phyloP scores from a whole-genome alignment of 2,888 invertebrate species.

The Protophormia terraenovae region DNA sequence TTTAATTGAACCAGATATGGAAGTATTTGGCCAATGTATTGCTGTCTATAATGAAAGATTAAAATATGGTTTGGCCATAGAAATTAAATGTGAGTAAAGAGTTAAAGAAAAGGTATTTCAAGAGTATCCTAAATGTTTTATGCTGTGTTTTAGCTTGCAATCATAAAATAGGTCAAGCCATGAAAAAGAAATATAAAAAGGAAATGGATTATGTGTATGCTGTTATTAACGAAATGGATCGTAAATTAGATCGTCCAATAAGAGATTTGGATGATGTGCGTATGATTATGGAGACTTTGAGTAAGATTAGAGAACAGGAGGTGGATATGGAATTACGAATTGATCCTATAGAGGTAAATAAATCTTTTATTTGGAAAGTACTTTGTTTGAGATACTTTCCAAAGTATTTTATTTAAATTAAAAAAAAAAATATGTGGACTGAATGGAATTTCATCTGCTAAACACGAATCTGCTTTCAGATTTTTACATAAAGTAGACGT shows the following conservation, averaged over 20 bases:
- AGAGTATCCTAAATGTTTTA: neutral
- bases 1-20: slow-evolving; percentile 87
- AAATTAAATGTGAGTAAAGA: slow-evolving; percentile 86
- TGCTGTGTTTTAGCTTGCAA: slow-evolving; percentile 84
- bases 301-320: slow-evolving; percentile 96
- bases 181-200: slow-evolving; percentile 93
- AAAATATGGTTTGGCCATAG: slow-evolving; percentile 91
- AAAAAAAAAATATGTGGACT: too few species aligned
- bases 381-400: too few species aligned
- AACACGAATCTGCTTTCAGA: too few species aligned
- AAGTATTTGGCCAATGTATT: slow-evolving; percentile 87
- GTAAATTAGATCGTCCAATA: slow-evolving; percentile 93
- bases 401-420: too few species aligned
- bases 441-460: too few species aligned
- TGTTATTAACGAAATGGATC: slow-evolving; percentile 94
- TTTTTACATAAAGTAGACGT: too few species aligned
- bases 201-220: slow-evolving; percentile 97
- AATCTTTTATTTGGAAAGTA: too few species aligned
- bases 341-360: slow-evolving; percentile 92
- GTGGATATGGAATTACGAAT: slow-evolving; percentile 97
- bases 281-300: slow-evolving; percentile 95
- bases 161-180: slow-evolving; percentile 90
- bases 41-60: slow-evolving; percentile 91
- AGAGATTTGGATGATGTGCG: slow-evolving; percentile 96
- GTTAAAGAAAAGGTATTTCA: neutral